phyloP scores from a whole-genome alignment of 2,113 vertebrate genomes.

The Scartelaos histophorus region DNA sequence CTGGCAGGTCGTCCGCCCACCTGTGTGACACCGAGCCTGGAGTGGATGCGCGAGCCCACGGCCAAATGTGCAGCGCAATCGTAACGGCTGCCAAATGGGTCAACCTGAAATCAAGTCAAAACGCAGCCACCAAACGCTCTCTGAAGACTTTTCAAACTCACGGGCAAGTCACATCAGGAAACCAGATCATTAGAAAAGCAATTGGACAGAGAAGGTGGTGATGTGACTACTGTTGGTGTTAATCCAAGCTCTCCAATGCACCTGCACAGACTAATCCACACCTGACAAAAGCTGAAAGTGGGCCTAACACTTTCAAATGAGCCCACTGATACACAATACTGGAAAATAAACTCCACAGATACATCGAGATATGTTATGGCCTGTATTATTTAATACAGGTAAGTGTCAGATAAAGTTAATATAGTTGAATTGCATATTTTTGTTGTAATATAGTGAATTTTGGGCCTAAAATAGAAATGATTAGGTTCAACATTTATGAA shows the following conservation, averaged over 20 bases:
- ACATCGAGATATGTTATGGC: no score
- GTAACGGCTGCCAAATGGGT: conserved; percentile 21
- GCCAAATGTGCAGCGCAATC: conserved; percentile 7
- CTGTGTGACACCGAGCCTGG: conserved; percentile 35
- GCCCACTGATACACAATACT: no score
- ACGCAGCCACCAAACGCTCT: conserved; percentile 18
- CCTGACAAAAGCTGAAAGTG: background rate
- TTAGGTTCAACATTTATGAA: no score
- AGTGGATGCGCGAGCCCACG: background rate
- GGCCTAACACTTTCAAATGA: no score
- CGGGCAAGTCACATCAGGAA: background rate
- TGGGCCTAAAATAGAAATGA: no score
- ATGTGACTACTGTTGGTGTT: background rate
- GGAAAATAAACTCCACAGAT: no score
- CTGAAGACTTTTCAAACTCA: conserved; percentile 14
- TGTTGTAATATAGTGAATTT: no score
- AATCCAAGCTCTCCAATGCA: background rate
- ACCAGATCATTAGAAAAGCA: background rate
- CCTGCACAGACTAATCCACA: background rate
- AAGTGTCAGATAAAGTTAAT: no score
- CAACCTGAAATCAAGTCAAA: conserved; percentile 21
- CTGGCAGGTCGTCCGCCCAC: conserved; percentile 32
- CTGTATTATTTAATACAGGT: no score
- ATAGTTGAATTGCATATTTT: no score
- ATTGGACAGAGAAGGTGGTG: background rate